Evolutionary conservation across 2,113 vertebrate genomes (phyloP).

Genomic region (Cathartes aura): DNA sequence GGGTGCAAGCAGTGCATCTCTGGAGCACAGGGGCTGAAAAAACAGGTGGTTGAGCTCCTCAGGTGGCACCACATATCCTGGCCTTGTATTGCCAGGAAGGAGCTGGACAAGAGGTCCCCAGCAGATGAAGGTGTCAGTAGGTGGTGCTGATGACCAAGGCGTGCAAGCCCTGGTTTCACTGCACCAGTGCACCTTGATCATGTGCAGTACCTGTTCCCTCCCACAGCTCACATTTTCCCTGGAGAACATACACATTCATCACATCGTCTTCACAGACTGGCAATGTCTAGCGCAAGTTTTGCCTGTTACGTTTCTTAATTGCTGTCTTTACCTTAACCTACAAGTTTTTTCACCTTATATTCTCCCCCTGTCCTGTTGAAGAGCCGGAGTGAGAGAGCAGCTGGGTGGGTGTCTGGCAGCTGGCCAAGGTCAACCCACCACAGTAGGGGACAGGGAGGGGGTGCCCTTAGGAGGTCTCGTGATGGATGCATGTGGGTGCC

Average conservation of each 20-base stretch:
- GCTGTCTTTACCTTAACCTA: not conserved
- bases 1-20: not conserved
- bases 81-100: no score
- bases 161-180: not conserved
- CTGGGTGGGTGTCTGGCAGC: not conserved
- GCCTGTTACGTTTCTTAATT: accelerated
- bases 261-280: not conserved
- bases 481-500: not conserved
- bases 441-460: not conserved
- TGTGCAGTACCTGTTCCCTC: not conserved
- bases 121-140: not conserved
- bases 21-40: not conserved
- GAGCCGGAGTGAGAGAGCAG: not conserved
- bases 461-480: not conserved
- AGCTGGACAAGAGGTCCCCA: not conserved
- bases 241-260: not conserved
- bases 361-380: not conserved
- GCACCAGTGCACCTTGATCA: not conserved
- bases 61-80: not conserved
- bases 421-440: not conserved
- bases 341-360: accelerated
- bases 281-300: not conserved
- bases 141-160: not conserved
- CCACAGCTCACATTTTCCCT: not conserved
- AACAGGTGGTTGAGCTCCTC: not conserved